These are phyloP conservation scores for Agrotis exclamationis DNA, from an alignment of 2,888 invertebrate genomes.

Conservation along the genomic window DNA sequence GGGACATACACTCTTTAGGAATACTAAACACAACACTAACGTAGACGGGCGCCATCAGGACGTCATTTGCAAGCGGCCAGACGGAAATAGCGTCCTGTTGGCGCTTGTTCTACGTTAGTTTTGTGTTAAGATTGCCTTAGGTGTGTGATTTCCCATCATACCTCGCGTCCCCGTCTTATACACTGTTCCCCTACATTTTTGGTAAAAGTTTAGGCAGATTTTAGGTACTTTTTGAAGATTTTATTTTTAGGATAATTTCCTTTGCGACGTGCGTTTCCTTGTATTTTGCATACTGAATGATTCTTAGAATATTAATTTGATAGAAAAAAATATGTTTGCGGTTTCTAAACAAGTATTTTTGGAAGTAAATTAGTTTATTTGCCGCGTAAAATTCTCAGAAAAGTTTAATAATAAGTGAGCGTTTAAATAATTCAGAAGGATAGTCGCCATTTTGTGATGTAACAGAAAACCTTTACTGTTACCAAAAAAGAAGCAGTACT, in stretches of 20 bases:
- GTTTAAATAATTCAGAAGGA: background rate
- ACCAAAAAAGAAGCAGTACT: background rate
- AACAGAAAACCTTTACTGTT: background rate
- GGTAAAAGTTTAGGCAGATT: too few species aligned
- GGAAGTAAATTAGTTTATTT: conserved; percentile 12
- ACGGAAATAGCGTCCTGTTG: too few species aligned
- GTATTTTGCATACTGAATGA: background rate
- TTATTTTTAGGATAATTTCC: background rate
- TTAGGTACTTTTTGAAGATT: too few species aligned
- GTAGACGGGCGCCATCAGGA: too few species aligned
- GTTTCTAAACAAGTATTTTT: conserved; percentile 11
- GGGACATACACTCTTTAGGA: too few species aligned
- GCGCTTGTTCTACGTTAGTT: too few species aligned
- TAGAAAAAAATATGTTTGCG: conserved; percentile 3
- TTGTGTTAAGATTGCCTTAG: too few species aligned
- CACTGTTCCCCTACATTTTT: too few species aligned
- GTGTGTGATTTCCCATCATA: too few species aligned
- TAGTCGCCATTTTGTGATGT: background rate
- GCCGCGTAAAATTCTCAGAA: conserved; percentile 16
- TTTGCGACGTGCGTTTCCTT: background rate
- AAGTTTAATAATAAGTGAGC: conserved; percentile 2
- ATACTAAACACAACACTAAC: too few species aligned
- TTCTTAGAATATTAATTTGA: conserved; percentile 19
- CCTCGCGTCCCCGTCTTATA: too few species aligned
- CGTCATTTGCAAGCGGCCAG: too few species aligned